phyloP scores from a whole-genome alignment of 2,888 invertebrate species.

The Philonicus albiceps region DNA sequence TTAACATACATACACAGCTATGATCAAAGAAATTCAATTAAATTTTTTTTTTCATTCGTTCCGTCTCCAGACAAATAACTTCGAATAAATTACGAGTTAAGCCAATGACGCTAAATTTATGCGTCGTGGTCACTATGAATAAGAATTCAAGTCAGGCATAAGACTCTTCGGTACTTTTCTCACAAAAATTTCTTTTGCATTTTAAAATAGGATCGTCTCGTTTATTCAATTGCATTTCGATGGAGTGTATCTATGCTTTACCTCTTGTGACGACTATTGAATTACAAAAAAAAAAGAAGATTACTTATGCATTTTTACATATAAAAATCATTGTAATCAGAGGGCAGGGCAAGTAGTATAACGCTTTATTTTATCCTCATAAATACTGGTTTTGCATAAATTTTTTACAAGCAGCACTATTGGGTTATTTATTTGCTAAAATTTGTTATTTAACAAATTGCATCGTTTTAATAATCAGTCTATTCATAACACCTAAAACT shows the following conservation, averaged over 20 bases:
- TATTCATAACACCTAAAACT: too few relatives aligned
- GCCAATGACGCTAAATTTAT: neutral
- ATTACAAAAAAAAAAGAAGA: neutral
- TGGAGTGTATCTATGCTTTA: neutral
- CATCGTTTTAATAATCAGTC: too few relatives aligned
- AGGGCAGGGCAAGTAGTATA: neutral
- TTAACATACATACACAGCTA: neutral
- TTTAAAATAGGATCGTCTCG: neutral
- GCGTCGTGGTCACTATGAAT: neutral
- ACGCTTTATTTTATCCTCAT: neutral
- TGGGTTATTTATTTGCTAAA: too few relatives aligned
- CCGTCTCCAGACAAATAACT: slow-evolving; percentile 7
- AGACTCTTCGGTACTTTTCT: slow-evolving; percentile 25
- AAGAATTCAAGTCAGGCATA: slow-evolving; percentile 5
- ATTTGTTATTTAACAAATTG: too few relatives aligned
- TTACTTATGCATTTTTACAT: neutral
- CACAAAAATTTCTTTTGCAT: neutral
- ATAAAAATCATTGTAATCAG: neutral
- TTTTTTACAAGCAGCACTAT: neutral
- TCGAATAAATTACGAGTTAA: slow-evolving; percentile 20
- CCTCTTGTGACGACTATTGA: neutral
- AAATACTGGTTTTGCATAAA: neutral
- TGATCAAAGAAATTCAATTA: neutral
- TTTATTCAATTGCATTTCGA: neutral
- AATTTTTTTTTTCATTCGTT: slow-evolving; percentile 16